phyloP scores from a whole-genome alignment of 2,113 vertebrate species.

The Barnardius zonarius region DNA sequence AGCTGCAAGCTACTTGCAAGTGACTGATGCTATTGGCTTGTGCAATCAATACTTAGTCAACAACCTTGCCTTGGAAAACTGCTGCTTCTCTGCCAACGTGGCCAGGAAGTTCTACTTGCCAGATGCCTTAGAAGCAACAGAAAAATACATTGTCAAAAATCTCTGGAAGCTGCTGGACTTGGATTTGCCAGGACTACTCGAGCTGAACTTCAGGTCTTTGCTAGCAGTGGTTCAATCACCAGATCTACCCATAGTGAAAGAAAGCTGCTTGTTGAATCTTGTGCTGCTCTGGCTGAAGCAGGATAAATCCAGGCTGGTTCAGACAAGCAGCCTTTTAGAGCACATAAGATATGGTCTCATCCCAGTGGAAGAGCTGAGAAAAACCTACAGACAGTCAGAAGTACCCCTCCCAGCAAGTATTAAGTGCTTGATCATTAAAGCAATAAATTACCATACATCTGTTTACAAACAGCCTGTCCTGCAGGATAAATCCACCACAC shows the following conservation, averaged over 20 bases:
- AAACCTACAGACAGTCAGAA: constrained; percentile 71
- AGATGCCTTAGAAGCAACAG: constrained; percentile 72
- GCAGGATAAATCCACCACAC: constrained; percentile 80
- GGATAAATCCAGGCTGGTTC: constrained; percentile 76
- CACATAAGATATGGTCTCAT: constrained; percentile 83
- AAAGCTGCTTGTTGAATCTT: constrained; percentile 79
- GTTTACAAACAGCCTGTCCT: constrained; percentile 82
- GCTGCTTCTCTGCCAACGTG: constrained; percentile 87
- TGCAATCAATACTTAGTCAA: constrained; percentile 85
- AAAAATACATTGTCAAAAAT: constrained; percentile 79
- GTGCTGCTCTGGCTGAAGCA: constrained; percentile 84
- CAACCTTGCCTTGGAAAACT: constrained; percentile 79
- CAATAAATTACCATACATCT: constrained; percentile 84
- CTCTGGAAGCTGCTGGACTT: constrained; percentile 75
- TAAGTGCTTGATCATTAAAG: constrained; percentile 85
- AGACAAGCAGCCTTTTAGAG: constrained; percentile 81
- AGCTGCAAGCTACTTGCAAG: constrained; percentile 91
- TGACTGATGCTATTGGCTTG: constrained; percentile 82
- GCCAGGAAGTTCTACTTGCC: constrained; percentile 82
- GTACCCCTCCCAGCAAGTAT: constrained; percentile 80
- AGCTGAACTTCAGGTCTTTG: constrained; percentile 83
- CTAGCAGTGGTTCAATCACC: constrained; percentile 77
- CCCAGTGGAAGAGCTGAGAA: constrained; percentile 67
- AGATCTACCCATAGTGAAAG: constrained; percentile 80
- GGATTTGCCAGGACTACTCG: constrained; percentile 75